Base-by-base conservation (phyloP, 2,797 vertebrate genomes). In the Eidolon dupreanum region DNA sequence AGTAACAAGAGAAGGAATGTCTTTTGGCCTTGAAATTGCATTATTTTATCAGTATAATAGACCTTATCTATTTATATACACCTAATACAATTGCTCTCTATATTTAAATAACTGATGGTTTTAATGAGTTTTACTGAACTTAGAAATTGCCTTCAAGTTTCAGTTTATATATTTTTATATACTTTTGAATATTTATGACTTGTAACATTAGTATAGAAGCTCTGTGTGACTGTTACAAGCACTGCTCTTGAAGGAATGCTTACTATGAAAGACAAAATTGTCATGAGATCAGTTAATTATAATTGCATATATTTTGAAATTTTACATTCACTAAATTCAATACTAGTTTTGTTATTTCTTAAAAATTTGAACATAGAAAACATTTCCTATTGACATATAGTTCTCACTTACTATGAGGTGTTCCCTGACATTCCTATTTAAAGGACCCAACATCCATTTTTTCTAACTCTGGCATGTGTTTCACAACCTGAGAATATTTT, bases 61-160 rank as follows among this genome's bases (percentile, higher is more conserved):
- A 73, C 17, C 12, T 13, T 90, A 12, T 70, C 79, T 94, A 51
- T 92, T 81, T 90, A 81, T 84, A 36, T 88, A 88, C 8, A 94
- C 15, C 46, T 55, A 92, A 66, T 26, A 31, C 3, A 88, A 82
- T 63, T 74, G 5, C 6, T 89, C 16, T 89, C 6, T 65, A 5
- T 92, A 74, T 92, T 81, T 94, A 95, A 90, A 61, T 92, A 95
- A 57, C 55, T 93, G 5, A 3, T 68, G 5, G 3, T 6, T 94
- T 96, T 90, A 89, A 59, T 87, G 36, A 92, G 5, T 66, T 91
- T 90, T 96, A 77, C 8, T 81, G 28, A 92, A 68, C 2, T 84
- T 75, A 51, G 12, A 88, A 83, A 71, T 59, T 87, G 5, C 6
- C 16, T 28, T 85, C 68, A 88, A 86, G 71, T 75, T 83, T 95